Conservation (phyloP, 2,797 vertebrate species). For the Scarus forsteni region DNA sequence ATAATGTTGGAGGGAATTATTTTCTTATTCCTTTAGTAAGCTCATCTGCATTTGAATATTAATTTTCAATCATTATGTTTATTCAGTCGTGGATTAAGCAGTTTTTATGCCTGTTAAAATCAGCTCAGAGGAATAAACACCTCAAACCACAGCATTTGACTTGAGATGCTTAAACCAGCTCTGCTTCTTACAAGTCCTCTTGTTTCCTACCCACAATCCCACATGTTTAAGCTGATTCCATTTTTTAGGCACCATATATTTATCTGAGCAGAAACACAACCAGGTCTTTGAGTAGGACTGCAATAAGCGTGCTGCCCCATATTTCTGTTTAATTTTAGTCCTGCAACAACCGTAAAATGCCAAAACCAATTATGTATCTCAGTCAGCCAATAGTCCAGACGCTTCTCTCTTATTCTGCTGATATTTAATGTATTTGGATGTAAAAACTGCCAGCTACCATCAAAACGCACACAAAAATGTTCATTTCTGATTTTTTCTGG, state of each 20-base stretch:
- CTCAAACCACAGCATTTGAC: conserved; percentile 15
- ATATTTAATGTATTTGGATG: background rate
- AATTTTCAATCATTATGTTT: conserved; percentile 4
- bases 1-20: background rate
- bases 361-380: conserved; percentile 2
- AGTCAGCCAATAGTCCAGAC: background rate
- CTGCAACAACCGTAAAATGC: background rate
- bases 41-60: conserved; percentile 7
- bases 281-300: background rate
- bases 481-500: no score
- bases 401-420: background rate
- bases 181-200: background rate
- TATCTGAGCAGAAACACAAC: background rate
- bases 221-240: conserved; percentile 5
- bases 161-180: background rate
- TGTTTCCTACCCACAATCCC: conserved; percentile 34
- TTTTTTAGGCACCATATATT: background rate
- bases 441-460: background rate
- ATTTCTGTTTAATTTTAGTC: conserved; percentile 25
- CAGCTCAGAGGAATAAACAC: conserved; percentile 11
- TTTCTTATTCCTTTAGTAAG: background rate
- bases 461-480: no score
- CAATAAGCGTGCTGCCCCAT: background rate
- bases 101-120: conserved; percentile 20
- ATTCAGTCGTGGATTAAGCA: conserved; percentile 1